Evolutionary conservation across 2,113 vertebrate genomes (phyloP), one percentile per base, ranked within the genome.

Genomic region (Syngnathus typhle): DNA sequence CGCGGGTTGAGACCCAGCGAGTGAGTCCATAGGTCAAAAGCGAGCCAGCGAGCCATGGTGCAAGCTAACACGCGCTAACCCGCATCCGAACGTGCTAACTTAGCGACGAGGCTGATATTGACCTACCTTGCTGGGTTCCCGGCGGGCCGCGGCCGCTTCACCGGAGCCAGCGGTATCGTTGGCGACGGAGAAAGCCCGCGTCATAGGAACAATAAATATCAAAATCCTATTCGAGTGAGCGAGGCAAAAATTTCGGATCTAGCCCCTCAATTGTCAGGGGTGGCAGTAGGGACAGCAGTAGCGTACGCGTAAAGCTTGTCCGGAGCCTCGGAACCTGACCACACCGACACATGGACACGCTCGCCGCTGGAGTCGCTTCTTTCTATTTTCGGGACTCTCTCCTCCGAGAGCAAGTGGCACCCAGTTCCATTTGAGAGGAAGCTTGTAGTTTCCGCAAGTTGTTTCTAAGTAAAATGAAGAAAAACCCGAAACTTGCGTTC

Each of bases 401-500:
- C 44, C 44, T 47, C 44, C 15, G 15, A 43, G n/a, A 64, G 60
- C 52, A 58, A 56, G 69, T 21, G 65, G 46, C 44, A 43, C 67
- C 65, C 67, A 60, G 9, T 13, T 2, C 41, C 16, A 12, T 13
- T 3, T 3, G 6, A 6, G 6, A 21, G 0, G 10, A 16, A 2
- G 7, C 0, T 4, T 5, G 8, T 10, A 0, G n/a, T 43, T 73
- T 80, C 81, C 67, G 67, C 46, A 7, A 1, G 7, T 0, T 4
- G 1, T 67, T 79, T 47, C 58, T 69, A 56, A 78, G 56, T 65
- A 78, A 74, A 64, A 21, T 3, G 1, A 44, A 32, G 21, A 7
- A n/a, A 32, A 32, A 2, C 27, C 13, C 38, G 15, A 37, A 38
- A 51, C 8, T 6, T n/a, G 23, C 10, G 8, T 60, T 37, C 6